Evolutionary conservation across 1,140 invertebrate species (phyloP).

Genomic region (Eriosoma lanigerum): DNA sequence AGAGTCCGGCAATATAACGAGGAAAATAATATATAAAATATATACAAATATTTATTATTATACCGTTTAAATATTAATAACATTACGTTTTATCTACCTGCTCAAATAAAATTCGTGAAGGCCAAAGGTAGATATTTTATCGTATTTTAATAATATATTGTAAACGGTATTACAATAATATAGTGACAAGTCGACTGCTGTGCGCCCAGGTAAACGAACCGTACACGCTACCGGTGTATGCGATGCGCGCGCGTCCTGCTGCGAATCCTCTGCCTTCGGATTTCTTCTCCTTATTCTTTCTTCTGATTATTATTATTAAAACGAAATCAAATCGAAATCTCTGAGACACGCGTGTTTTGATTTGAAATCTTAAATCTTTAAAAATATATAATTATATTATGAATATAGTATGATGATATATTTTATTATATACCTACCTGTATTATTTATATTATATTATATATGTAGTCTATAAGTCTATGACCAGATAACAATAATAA

Average conservation of each 20-base stretch:
- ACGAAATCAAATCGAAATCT: constrained; percentile 22
- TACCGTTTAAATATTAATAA: too few species aligned
- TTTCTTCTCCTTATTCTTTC: too few species aligned
- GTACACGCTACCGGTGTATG: constrained; percentile 37
- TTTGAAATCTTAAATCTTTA: background rate
- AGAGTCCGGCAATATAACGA: constrained; percentile 29
- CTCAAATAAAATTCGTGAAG: background rate
- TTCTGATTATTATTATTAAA: background rate
- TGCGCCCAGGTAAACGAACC: constrained; percentile 47
- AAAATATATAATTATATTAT: too few species aligned
- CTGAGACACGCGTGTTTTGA: constrained; percentile 36
- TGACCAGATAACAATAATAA: too few species aligned
- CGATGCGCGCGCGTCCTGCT: background rate
- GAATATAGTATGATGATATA: too few species aligned
- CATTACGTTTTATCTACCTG: too few species aligned
- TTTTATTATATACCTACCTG: too few species aligned
- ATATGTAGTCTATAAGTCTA: too few species aligned
- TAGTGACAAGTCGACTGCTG: constrained; percentile 47
- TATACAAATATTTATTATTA: too few species aligned
- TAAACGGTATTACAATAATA: background rate
- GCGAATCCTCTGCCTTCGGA: background rate
- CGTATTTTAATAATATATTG: background rate
- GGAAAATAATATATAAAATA: too few species aligned
- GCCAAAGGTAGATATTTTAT: background rate
- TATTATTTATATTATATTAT: too few species aligned